Evolutionary conservation across 2,113 vertebrate species (phyloP).

Genomic region (Heterochromis multidens): DNA sequence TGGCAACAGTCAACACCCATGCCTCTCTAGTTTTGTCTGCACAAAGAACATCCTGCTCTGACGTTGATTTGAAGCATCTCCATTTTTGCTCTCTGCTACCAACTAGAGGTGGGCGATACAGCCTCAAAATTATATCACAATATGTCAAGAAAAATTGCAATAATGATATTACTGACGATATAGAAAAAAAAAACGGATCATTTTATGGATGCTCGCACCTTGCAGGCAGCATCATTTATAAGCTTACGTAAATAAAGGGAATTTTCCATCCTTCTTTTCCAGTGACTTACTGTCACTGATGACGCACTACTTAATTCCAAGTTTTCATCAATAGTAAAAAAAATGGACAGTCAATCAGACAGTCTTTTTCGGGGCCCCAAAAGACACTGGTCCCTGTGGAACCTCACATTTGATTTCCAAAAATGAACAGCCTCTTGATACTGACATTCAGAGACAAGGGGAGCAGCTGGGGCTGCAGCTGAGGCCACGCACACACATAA

Average conservation of each 20-base stretch:
- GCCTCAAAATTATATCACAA: no score
- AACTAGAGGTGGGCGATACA: background rate
- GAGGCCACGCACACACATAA: background rate
- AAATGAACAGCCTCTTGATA: constrained; percentile 24
- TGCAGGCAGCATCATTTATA: background rate
- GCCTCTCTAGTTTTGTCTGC: background rate
- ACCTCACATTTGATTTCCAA: background rate
- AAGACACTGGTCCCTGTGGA: constrained; percentile 5
- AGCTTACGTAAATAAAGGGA: background rate
- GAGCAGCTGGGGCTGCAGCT: constrained; percentile 44
- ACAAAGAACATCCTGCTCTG: background rate
- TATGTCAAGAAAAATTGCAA: background rate
- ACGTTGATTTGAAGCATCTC: background rate
- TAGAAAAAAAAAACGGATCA: background rate
- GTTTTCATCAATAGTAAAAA: background rate
- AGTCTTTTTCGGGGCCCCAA: background rate
- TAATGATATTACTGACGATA: background rate
- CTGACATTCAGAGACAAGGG: background rate
- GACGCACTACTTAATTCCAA: background rate
- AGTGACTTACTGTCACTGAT: background rate
- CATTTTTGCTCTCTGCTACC: background rate
- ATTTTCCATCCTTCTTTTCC: background rate
- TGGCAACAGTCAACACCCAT: background rate
- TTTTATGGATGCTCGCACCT: background rate
- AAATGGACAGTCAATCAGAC: background rate